Evolutionary conservation across 2,888 invertebrate species (phyloP).

Genomic region (Notodonta ziczac): DNA sequence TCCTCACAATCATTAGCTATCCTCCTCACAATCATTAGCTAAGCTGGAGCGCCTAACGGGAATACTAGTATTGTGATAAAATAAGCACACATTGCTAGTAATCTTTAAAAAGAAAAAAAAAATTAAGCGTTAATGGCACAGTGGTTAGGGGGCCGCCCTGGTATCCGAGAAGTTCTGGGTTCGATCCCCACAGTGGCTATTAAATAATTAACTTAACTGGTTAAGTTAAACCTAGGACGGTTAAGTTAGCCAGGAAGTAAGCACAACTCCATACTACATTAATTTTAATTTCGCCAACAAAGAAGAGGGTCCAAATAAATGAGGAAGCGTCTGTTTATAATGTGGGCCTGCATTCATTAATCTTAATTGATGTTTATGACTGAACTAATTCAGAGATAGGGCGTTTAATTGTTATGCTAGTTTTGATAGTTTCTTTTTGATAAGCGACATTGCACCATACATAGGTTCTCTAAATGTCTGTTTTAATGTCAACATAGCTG

Average conservation of each 20-base stretch:
- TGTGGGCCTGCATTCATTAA: conserved; percentile 60
- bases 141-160: no score
- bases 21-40: no score
- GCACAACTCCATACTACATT: conserved; percentile 8
- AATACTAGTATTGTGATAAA: no score
- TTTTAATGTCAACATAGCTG: no score
- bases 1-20: no score
- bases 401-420: conserved; percentile 21
- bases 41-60: no score
- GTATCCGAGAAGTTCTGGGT: no score
- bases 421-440: background rate
- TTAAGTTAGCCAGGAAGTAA: background rate
- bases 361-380: conserved; percentile 70
- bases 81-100: no score
- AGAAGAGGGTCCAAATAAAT: conserved; percentile 56
- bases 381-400: conserved; percentile 50
- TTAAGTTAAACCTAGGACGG: no score
- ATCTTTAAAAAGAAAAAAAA: no score
- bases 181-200: no score
- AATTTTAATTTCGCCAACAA: conserved; percentile 38
- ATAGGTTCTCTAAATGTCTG: background rate
- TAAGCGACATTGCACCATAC: background rate
- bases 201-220: background rate
- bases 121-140: no score
- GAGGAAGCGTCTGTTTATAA: conserved; percentile 58